phyloP scores from a whole-genome alignment of 2,888 invertebrate genomes.

The Chrysomela aeneicollis region DNA sequence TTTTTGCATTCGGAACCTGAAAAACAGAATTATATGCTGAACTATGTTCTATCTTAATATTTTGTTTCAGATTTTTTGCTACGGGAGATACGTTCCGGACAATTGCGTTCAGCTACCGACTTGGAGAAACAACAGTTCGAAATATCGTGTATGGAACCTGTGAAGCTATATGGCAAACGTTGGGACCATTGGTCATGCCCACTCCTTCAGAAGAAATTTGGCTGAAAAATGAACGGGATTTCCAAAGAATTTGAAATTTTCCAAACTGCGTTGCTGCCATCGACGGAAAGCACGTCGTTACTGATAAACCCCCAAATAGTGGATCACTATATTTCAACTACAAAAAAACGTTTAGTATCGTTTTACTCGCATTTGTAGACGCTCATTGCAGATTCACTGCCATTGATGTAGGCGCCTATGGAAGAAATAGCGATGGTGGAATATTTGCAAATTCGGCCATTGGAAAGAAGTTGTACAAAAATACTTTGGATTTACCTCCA shows the following conservation, averaged over 20 bases:
- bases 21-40: no score
- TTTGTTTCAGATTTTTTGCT: conserved; percentile 3
- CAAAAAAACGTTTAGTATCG: conserved; percentile 36
- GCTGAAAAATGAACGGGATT: background rate
- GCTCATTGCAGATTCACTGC: conserved; percentile 7
- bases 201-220: conserved; percentile 9
- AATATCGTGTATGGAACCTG: conserved; percentile 6
- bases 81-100: conserved; percentile 1
- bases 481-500: background rate
- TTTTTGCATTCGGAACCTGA: no score
- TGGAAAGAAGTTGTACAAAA: background rate
- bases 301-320: conserved; percentile 6
- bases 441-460: conserved; percentile 7
- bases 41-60: no score
- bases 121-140: conserved; percentile 15
- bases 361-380: conserved; percentile 35
- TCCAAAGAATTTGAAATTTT: conserved; percentile 8
- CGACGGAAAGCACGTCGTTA: conserved; percentile 4
- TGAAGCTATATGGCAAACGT: background rate
- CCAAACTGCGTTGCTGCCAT: conserved; percentile 12
- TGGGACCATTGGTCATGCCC: conserved; percentile 2
- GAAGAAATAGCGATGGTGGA: background rate
- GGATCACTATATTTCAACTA: conserved; percentile 14
- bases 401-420: conserved; percentile 8
- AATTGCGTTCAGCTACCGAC: conserved; percentile 14